Conservation (phyloP, 2,113 vertebrate species). For the Urocolius indicus region DNA sequence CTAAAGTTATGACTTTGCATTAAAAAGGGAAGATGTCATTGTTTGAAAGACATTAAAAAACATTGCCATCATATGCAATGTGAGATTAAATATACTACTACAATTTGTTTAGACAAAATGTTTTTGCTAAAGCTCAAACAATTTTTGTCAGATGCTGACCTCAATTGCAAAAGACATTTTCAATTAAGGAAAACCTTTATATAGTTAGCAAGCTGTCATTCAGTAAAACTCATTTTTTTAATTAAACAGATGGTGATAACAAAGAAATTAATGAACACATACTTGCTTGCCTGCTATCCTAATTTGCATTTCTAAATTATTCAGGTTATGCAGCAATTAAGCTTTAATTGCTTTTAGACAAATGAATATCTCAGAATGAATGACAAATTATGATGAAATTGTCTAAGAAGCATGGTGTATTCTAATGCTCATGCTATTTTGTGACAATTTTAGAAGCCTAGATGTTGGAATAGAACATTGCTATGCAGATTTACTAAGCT, state of each 20-base stretch:
- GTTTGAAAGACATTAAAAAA: not conserved
- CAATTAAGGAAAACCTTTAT: slow-evolving; percentile 73
- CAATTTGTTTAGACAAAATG: slow-evolving; percentile 64
- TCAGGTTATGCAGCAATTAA: slow-evolving; percentile 79
- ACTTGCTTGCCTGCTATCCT: slow-evolving; percentile 74
- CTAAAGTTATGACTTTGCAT: slow-evolving; percentile 1
- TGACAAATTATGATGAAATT: slow-evolving; percentile 68
- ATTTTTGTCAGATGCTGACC: slow-evolving; percentile 73
- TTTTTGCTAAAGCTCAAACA: slow-evolving; percentile 61
- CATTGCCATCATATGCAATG: not conserved
- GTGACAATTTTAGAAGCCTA: slow-evolving; percentile 16
- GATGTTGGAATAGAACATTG: not conserved
- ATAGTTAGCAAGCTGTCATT: slow-evolving; percentile 78
- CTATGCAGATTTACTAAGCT: not conserved
- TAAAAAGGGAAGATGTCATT: slow-evolving; percentile 14
- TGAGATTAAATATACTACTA: slow-evolving; percentile 63
- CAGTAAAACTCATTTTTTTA: slow-evolving; percentile 78
- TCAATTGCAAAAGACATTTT: slow-evolving; percentile 73
- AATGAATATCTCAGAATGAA: slow-evolving; percentile 78
- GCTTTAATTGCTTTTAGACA: slow-evolving; percentile 80
- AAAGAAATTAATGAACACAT: slow-evolving; percentile 80
- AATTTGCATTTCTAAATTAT: slow-evolving; percentile 82
- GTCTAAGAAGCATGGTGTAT: slow-evolving; percentile 18
- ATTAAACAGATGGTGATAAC: slow-evolving; percentile 82
- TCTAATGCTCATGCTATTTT: not conserved